phyloP scores from a whole-genome alignment of 2,113 vertebrate species.

The Thunnus thynnus region DNA sequence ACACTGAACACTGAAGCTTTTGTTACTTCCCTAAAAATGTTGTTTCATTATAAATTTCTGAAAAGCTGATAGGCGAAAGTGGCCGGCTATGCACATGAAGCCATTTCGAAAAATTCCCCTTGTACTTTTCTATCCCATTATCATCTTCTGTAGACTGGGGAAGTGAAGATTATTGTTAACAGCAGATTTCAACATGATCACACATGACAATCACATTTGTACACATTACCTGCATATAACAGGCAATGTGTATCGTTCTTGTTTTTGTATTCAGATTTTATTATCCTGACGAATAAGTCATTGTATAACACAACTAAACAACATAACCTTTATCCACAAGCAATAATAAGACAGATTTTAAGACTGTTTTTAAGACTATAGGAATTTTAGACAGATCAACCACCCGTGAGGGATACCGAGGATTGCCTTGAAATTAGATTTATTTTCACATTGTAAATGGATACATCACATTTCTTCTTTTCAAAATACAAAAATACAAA shows the following conservation, averaged over 20 bases:
- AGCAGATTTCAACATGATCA: background rate
- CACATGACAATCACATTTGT: background rate
- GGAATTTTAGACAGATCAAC: background rate
- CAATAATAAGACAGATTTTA: background rate
- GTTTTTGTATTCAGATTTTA: background rate
- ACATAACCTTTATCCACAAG: background rate
- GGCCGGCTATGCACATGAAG: too few relatives aligned
- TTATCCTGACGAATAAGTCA: background rate
- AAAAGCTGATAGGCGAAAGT: too few relatives aligned
- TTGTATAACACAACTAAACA: background rate
- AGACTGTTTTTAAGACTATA: background rate
- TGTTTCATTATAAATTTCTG: too few relatives aligned
- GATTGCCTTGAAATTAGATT: background rate
- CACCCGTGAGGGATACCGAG: too few relatives aligned
- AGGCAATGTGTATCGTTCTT: too few relatives aligned
- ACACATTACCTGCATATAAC: background rate
- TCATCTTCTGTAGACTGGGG: too few relatives aligned
- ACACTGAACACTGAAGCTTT: too few relatives aligned
- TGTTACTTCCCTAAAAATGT: too few relatives aligned
- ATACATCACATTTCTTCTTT: background rate
- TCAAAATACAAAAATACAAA: background rate
- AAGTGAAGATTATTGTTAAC: background rate
- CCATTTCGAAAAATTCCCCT: too few relatives aligned
- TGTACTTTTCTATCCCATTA: too few relatives aligned
- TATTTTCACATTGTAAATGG: background rate